phyloP scores from a whole-genome alignment of 2,797 vertebrate genomes.

The Chlorospingus flavigularis region DNA sequence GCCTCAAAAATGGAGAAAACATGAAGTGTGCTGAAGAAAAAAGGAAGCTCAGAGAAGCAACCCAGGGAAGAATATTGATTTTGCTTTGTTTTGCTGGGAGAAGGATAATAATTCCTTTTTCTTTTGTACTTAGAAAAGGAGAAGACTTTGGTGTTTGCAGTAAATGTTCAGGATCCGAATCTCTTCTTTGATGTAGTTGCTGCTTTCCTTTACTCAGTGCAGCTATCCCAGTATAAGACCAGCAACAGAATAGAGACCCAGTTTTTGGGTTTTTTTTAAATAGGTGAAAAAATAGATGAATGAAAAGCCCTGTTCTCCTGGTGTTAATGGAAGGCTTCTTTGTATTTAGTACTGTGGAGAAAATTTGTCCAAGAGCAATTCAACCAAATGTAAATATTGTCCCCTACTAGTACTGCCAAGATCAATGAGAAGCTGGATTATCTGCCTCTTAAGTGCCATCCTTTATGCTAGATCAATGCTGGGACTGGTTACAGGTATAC shows the following conservation, averaged over 20 bases:
- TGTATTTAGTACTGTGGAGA: not conserved
- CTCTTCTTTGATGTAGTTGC: not conserved
- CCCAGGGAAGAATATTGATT: not conserved
- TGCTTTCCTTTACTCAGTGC: not conserved
- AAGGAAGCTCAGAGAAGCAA: not conserved
- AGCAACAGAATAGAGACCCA: not conserved
- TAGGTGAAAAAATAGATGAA: not conserved
- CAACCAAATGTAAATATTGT: slow-evolving; percentile 26
- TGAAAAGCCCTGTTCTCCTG: slow-evolving; percentile 8
- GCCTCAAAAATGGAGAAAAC: not conserved
- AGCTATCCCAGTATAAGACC: not conserved
- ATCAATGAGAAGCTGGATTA: slow-evolving; percentile 21
- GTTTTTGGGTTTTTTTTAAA: not conserved
- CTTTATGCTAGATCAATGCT: slow-evolving; percentile 16
- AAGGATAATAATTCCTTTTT: not conserved
- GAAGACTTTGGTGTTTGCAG: not conserved
- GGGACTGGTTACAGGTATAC: not conserved
- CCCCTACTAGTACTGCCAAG: not conserved
- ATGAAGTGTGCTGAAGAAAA: not conserved
- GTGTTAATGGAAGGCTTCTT: slow-evolving; percentile 7
- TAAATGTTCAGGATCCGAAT: not conserved
- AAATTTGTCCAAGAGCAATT: slow-evolving; percentile 11
- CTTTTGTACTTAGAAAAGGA: not conserved
- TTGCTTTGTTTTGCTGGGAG: slow-evolving; percentile 8
- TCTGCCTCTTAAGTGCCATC: not conserved